Evolutionary conservation across 2,113 vertebrate genomes (phyloP).

Genomic region (Megatriorchis doriae): DNA sequence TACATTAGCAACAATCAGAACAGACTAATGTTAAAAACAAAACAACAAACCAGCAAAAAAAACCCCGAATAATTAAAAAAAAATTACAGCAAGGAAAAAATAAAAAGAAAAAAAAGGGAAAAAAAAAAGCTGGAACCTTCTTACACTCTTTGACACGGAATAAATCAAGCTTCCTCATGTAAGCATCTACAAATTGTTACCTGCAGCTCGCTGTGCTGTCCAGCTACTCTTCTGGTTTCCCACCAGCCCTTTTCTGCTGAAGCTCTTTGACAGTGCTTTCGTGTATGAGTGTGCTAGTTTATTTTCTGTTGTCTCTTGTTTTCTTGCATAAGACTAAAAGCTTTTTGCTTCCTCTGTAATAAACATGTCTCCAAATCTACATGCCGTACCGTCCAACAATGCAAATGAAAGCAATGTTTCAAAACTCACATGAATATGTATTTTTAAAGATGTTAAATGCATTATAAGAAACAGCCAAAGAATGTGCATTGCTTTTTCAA

Average conservation of each 20-base stretch:
- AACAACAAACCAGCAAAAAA: background rate
- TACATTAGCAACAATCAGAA: background rate
- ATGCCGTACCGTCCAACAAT: background rate
- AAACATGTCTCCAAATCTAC: background rate
- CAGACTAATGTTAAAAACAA: background rate
- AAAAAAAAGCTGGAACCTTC: background rate
- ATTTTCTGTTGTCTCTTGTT: background rate
- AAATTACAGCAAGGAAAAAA: background rate
- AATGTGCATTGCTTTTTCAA: background rate
- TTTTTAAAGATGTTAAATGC: background rate
- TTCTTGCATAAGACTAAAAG: constrained; percentile 9
- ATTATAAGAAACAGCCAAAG: background rate
- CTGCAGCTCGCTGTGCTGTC: background rate
- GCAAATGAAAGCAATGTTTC: background rate
- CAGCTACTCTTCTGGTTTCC: background rate
- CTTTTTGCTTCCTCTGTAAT: background rate
- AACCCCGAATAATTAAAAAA: background rate
- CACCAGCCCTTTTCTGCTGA: background rate
- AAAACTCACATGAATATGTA: background rate
- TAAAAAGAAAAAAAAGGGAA: too few relatives aligned
- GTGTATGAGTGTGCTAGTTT: background rate
- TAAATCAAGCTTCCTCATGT: background rate
- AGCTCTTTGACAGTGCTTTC: background rate
- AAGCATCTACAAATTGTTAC: background rate
- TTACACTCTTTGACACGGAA: background rate